These are phyloP conservation scores for Acrocera orbiculus DNA, from an alignment of 2,888 invertebrate genomes.

Conservation along the genomic window DNA sequence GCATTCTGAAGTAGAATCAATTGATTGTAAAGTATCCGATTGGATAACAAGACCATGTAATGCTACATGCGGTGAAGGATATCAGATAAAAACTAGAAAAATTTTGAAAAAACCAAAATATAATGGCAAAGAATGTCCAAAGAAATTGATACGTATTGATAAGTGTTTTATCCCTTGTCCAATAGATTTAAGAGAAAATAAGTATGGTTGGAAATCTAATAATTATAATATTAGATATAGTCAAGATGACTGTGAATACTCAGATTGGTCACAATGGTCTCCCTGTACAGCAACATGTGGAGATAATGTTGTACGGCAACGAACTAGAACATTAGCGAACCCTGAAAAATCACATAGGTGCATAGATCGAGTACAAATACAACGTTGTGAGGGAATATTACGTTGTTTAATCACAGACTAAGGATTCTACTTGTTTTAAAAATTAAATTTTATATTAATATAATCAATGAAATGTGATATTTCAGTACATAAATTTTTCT, in stretches of 20 bases:
- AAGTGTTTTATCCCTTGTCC: conserved; percentile 25
- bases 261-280: conserved; percentile 52
- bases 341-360: conserved; percentile 25
- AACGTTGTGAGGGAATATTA: conserved; percentile 24
- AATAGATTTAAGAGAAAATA: conserved; percentile 19
- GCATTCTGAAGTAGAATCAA: too few species aligned
- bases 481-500: too few species aligned
- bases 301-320: conserved; percentile 33
- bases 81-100: conserved; percentile 32
- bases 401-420: too few species aligned
- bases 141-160: conserved; percentile 28
- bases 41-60: conserved; percentile 35
- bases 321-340: conserved; percentile 32
- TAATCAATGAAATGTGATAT: too few species aligned
- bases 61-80: conserved; percentile 34
- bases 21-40: conserved; percentile 34
- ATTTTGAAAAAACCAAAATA: conserved; percentile 33
- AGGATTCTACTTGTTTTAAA: too few species aligned
- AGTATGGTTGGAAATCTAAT: too few species aligned
- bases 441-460: too few species aligned
- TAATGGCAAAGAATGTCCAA: conserved; percentile 37
- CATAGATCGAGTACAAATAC: conserved; percentile 25
- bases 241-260: conserved; percentile 38
- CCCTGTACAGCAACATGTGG: conserved; percentile 50
- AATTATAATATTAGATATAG: conserved; percentile 5